Base-by-base conservation (phyloP, 2,113 vertebrate species). In the Mesitornis unicolor region DNA sequence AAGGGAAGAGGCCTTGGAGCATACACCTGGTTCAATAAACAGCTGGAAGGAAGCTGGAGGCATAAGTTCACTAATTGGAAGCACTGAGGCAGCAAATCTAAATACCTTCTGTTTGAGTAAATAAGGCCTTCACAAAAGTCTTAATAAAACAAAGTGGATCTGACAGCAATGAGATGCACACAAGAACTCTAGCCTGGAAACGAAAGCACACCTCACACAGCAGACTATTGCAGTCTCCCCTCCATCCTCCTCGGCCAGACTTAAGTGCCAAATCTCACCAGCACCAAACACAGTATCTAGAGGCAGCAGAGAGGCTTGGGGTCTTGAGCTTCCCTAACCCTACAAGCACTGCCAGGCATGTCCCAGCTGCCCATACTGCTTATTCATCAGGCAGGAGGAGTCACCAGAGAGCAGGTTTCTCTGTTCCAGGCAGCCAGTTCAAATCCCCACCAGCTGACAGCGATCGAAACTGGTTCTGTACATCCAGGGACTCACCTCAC, bases 41-140 rank as follows among this genome's bases (percentile, higher is more conserved):
- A 97, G 74, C 78, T 94, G 92, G 76, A 88, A 90, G 85, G 80
- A 96, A 94, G 53, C 84, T 64, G 88, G 45, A 90, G 63, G 87
- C 69, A 70, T 10, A 60, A 48, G 47, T 60, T 90, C n/a, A 15
- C 70, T 75, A 68, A 93, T 24, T 93, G 51, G 94, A 93, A 95
- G 64, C 67, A 81, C 45, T 50, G 21, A 45, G 57, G 33, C 67
- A 77, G 71, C 61, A 90, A 93, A 93, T 75, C 76, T 65, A 76
- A 94, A 76, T 63, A 94, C 69, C 53, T 91, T 87, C 57, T 89
- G 48, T 73, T 93, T 81, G 73, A 95, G 56, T 48, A 96, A 94
- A 78, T 26, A 82, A 85, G 25, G 45, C 29, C 61, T 71, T 63
- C 56, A 51, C 28, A 28, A 36, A 87, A 40, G 38, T 59, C 76